Evolutionary conservation across 2,113 vertebrate genomes (phyloP).

Genomic region (Piaya cayana): DNA sequence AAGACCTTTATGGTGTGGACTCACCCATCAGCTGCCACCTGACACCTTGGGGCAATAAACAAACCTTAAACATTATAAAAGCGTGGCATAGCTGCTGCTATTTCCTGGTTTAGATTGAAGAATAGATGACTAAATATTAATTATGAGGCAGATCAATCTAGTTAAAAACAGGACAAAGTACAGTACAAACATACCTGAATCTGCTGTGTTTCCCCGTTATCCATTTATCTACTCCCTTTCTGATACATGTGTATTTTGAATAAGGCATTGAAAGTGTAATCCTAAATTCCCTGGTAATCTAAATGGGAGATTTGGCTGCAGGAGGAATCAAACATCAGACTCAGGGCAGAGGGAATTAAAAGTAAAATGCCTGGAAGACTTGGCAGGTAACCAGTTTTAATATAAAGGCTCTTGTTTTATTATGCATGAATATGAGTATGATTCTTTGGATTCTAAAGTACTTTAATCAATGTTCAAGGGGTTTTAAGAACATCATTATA

Average conservation of each 20-base stretch:
- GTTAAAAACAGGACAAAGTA: not conserved
- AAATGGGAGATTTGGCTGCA: not conserved
- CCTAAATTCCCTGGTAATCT: not conserved
- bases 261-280: not conserved
- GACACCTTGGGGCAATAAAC: too few relatives aligned
- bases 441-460: constrained; percentile 8
- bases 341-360: not conserved
- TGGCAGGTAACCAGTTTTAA: not conserved
- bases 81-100: too few relatives aligned
- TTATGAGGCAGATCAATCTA: not conserved
- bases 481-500: constrained; percentile 16
- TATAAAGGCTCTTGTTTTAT: not conserved
- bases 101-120: not conserved
- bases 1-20: too few relatives aligned
- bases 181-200: not conserved
- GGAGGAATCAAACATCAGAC: not conserved
- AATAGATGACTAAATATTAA: not conserved
- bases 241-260: not conserved
- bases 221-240: not conserved
- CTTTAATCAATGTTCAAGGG: constrained; percentile 19
- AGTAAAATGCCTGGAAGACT: not conserved
- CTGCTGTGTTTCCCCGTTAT: not conserved
- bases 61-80: not conserved
- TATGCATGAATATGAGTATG: not conserved
- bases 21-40: too few relatives aligned